These are phyloP conservation scores for Oeneis ivallda DNA, from an alignment of 2,888 invertebrate genomes.

Conservation along the genomic window DNA sequence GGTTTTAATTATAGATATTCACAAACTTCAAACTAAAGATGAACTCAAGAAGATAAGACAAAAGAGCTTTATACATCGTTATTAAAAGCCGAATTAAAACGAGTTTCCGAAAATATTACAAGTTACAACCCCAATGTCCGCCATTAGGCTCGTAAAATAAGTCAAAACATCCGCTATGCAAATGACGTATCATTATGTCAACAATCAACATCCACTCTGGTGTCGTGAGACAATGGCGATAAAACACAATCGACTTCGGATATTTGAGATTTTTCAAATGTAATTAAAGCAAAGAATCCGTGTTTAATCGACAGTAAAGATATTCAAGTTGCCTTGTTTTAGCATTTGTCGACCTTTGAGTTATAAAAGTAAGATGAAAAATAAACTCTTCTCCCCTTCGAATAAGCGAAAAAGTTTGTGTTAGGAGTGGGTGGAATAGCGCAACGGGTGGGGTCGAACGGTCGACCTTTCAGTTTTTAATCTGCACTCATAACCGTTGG, in stretches of 20 bases:
- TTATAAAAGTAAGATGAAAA: too few relatives aligned
- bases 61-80: too few relatives aligned
- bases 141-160: slow-evolving; percentile 6
- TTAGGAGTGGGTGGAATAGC: too few relatives aligned
- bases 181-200: slow-evolving; percentile 32
- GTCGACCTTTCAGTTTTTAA: too few relatives aligned
- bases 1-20: too few relatives aligned
- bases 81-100: neutral
- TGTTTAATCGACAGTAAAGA: slow-evolving; percentile 11
- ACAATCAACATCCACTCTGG: slow-evolving; percentile 44
- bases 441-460: too few relatives aligned
- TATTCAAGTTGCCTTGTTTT: neutral
- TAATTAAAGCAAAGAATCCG: slow-evolving; percentile 16
- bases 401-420: too few relatives aligned
- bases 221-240: slow-evolving; percentile 48
- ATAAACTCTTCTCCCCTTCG: too few relatives aligned
- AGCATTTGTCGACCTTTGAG: neutral
- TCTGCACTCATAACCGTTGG: too few relatives aligned
- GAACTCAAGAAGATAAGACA: too few relatives aligned
- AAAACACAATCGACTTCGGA: slow-evolving; percentile 33
- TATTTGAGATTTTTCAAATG: slow-evolving; percentile 27
- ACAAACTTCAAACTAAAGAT: too few relatives aligned
- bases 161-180: slow-evolving; percentile 28
- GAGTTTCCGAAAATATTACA: slow-evolving; percentile 12
- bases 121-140: neutral